Percentiles rank a stretch among this genome's conserved stretches.
Conservation (phyloP, 2,113 vertebrate species). For the Alligator sinensis region DNA sequence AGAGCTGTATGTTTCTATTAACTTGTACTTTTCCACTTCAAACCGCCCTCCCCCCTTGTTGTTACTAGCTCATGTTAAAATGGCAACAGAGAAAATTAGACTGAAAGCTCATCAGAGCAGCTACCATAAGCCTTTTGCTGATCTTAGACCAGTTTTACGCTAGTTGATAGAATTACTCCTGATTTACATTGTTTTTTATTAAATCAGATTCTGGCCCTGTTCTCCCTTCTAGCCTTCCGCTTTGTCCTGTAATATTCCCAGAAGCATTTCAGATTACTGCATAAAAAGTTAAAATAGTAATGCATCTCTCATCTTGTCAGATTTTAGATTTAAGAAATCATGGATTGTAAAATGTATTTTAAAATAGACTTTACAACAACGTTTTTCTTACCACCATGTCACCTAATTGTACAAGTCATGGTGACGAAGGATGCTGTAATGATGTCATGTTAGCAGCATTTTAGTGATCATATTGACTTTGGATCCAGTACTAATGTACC, state of each 20-base stretch:
- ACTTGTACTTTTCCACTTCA: neutral
- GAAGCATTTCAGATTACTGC: neutral
- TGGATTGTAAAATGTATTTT: neutral
- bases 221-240: neutral
- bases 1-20: neutral
- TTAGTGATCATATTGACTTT: neutral
- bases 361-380: neutral
- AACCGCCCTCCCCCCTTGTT: neutral
- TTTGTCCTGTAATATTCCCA: neutral
- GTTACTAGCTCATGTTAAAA: neutral
- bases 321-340: neutral
- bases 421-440: neutral
- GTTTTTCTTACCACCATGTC: neutral
- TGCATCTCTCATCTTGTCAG: neutral
- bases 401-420: neutral
- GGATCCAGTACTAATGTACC: neutral
- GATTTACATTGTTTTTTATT: neutral
- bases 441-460: neutral
- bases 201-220: neutral
- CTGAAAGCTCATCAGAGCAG: neutral
- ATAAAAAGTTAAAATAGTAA: neutral
- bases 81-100: neutral
- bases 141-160: neutral
- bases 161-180: neutral
- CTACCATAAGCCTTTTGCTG: neutral